Evolutionary conservation across 1,140 invertebrate genomes (phyloP), one percentile per base, ranked within the genome.

Genomic region (Aphelinus certus): DNA sequence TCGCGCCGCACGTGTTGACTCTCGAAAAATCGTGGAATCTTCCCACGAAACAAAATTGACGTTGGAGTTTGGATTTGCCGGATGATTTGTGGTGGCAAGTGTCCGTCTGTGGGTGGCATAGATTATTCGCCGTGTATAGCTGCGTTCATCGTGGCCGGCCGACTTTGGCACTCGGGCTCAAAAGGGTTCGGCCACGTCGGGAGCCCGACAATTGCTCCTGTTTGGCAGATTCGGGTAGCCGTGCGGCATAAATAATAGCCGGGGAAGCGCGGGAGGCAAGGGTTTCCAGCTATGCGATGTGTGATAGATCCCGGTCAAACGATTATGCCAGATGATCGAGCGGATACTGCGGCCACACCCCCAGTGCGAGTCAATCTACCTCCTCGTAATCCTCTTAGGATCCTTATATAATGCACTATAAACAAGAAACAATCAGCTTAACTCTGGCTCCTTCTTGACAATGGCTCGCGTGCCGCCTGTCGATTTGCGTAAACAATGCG

Each of bases 251-350:
- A 68, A 69, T 57, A 63, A 68, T 49, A n/a, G 64, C 58, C 62
- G 56, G 51, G 26, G 3, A 47, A 49, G 43, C 5, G 9, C 2
- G 55, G 47, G 9, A 43, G 56, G 76, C 80, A 83, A 82, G 79
- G 82, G 80, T 83, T 82, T 70, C 48, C 63, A 77, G 76, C 61
- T 46, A 80, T 71, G 77, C 65, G 78, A 62, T 79, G 73, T 26
- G 26, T 0, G 26, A 26, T 26, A 78, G 79, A 82, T 77, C 77
- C 78, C 77, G 68, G 73, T 77, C 61, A 62, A 74, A 81, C 73
- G 64, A 83, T 83, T 79, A 81, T 79, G 69, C 64, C 63, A 26
- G 78, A 82, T 81, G 76, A 80, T 83, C 67, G 66, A 74, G 56
- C 57, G 7, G 26, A 26, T 26, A 26, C 26, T 26, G 26, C 26